Evolutionary conservation across 1,140 invertebrate species (phyloP).

Genomic region (Pissodes strobi): DNA sequence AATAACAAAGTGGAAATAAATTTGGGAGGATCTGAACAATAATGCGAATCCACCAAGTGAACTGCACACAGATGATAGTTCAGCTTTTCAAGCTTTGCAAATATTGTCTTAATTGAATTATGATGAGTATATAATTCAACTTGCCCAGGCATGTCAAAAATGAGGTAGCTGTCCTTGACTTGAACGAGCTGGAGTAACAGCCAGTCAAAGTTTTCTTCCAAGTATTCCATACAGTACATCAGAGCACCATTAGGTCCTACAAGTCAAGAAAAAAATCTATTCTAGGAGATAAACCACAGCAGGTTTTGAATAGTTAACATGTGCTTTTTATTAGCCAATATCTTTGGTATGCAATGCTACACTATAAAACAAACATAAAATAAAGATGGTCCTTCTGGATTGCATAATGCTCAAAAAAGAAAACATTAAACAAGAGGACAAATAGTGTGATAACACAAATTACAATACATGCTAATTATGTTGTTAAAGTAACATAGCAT

Average conservation of each 20-base stretch:
- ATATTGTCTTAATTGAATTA: slow-evolving; percentile 79
- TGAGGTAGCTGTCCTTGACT: slow-evolving; percentile 76
- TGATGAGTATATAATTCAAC: slow-evolving; percentile 98
- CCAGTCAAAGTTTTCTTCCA: slow-evolving; percentile 93
- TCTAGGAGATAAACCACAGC: too few species aligned
- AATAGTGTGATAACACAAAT: too few species aligned
- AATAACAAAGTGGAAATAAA: slow-evolving; percentile 89
- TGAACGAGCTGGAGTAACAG: slow-evolving; percentile 69
- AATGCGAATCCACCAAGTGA: slow-evolving; percentile 95
- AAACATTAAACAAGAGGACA: too few species aligned
- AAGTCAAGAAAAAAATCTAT: too few species aligned
- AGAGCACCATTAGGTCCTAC: slow-evolving; percentile 93
- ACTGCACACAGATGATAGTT: slow-evolving; percentile 84
- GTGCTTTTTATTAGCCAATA: too few species aligned
- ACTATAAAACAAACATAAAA: too few species aligned
- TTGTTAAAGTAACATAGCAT: too few species aligned
- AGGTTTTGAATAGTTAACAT: too few species aligned
- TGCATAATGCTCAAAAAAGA: too few species aligned
- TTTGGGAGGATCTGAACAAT: slow-evolving; percentile 91
- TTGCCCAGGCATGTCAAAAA: slow-evolving; percentile 96
- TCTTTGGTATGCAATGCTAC: too few species aligned
- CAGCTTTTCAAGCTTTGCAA: slow-evolving; percentile 68
- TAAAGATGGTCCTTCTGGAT: too few species aligned
- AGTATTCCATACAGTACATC: slow-evolving; percentile 94
- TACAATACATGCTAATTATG: too few species aligned